phyloP scores from a whole-genome alignment of 2,797 vertebrate species.

The Pseudocheirus occidentalis region DNA sequence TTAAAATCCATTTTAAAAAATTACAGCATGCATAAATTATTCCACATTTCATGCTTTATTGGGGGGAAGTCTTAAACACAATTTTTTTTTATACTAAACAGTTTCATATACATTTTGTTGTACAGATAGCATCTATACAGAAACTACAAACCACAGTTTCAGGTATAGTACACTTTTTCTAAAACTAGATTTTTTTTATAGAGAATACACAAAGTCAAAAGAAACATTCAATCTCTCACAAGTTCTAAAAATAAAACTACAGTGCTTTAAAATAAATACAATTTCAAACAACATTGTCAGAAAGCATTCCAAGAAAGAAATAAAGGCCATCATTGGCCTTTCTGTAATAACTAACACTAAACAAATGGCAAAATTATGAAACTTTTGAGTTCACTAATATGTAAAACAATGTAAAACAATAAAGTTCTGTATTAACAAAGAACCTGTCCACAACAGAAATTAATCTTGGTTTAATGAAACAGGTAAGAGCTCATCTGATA shows the following conservation, averaged over 20 bases:
- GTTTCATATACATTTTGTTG: conserved; percentile 84
- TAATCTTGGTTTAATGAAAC: conserved; percentile 49
- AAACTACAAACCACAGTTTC: conserved; percentile 77
- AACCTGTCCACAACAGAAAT: conserved; percentile 61
- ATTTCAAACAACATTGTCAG: conserved; percentile 78
- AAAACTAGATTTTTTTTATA: conserved; percentile 72
- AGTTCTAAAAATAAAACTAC: conserved; percentile 75
- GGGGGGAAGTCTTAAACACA: conserved; percentile 77
- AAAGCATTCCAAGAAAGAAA: conserved; percentile 64
- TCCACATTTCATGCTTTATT: conserved; percentile 87
- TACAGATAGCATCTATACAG: conserved; percentile 77
- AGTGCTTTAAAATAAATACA: conserved; percentile 76
- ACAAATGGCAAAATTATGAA: conserved; percentile 70
- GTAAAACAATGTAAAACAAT: conserved; percentile 59
- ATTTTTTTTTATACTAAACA: conserved; percentile 79
- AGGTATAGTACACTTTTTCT: conserved; percentile 77
- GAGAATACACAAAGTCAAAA: conserved; percentile 78
- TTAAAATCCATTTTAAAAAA: conserved; percentile 68
- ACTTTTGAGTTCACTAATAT: conserved; percentile 67
- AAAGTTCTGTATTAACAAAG: conserved; percentile 68
- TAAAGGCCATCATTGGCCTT: conserved; percentile 61
- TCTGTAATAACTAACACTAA: conserved; percentile 68
- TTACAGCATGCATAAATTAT: conserved; percentile 85
- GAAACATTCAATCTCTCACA: conserved; percentile 73
- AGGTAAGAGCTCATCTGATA: conserved; percentile 48